phyloP scores from a whole-genome alignment of 2,888 invertebrate species.

The Athripsodes cinereus region DNA sequence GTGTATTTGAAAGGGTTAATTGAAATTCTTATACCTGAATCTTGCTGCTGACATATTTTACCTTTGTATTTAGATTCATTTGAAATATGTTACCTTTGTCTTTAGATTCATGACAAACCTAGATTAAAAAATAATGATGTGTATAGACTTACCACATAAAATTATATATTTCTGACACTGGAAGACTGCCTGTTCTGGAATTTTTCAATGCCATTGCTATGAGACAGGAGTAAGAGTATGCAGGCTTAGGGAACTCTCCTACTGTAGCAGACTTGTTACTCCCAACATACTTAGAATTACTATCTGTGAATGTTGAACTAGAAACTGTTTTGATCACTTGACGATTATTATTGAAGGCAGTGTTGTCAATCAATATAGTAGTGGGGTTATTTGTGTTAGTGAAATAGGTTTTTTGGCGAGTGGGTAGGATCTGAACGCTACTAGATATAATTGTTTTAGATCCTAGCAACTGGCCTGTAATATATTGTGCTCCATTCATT shows the following conservation, averaged over 20 bases:
- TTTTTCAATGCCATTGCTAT: constrained; percentile 98
- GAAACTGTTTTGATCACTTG: constrained; percentile 46
- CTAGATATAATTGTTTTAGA: constrained; percentile 50
- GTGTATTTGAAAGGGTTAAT: no score
- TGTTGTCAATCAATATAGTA: constrained; percentile 48
- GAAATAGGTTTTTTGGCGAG: constrained; percentile 43
- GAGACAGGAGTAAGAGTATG: constrained; percentile 95
- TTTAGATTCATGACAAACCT: no score
- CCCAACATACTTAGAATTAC: constrained; percentile 41
- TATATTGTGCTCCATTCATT: constrained; percentile 31
- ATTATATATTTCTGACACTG: constrained; percentile 97
- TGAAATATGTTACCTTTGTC: no score
- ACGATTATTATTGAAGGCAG: constrained; percentile 44
- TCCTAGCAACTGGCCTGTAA: constrained; percentile 38
- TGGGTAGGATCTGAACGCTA: constrained; percentile 49
- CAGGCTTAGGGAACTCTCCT: constrained; percentile 84
- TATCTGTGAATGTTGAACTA: constrained; percentile 40
- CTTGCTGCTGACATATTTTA: no score
- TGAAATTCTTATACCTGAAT: no score
- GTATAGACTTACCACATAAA: constrained; percentile 88
- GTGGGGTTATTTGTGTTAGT: constrained; percentile 44
- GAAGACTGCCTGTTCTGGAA: constrained; percentile 87
- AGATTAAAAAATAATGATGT: constrained; percentile 16
- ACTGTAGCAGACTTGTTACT: constrained; percentile 41
- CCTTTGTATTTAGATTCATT: no score